A percentile compares a stretch with the other conserved stretches of the same genome.
phyloP scores from a whole-genome alignment of 2,113 vertebrate genomes.

The Platysteira castanea region DNA sequence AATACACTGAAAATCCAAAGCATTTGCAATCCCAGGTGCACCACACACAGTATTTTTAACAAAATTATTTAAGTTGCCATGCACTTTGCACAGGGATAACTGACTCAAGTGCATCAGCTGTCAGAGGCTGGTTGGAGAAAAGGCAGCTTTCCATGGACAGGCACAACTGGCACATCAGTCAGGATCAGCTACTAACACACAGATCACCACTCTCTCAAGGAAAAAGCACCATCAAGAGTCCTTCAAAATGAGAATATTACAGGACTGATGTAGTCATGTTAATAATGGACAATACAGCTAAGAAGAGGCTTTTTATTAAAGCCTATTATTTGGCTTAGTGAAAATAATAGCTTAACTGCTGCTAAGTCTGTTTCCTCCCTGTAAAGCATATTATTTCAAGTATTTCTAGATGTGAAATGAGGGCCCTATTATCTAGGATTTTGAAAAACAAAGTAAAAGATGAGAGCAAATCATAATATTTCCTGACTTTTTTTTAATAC shows the following conservation, averaged over 20 bases:
- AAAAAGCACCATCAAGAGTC: neutral
- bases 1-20: neutral
- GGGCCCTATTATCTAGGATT: neutral
- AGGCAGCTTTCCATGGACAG: neutral
- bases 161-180: neutral
- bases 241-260: neutral
- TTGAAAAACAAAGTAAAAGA: conserved; percentile 4
- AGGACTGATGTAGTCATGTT: neutral
- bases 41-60: neutral
- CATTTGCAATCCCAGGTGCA: neutral
- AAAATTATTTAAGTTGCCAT: neutral
- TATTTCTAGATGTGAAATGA: conserved; percentile 18
- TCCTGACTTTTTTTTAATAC: neutral
- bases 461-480: conserved; percentile 9
- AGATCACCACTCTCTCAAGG: neutral
- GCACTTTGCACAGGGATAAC: neutral
- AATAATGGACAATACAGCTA: neutral
- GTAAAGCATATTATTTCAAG: conserved; percentile 39
- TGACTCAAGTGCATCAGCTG: neutral
- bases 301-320: conserved; percentile 26
- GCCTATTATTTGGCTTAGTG: conserved; percentile 22
- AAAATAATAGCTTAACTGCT: conserved; percentile 35
- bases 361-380: neutral
- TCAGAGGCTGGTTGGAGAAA: neutral
- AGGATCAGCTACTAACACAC: neutral